A percentile compares a stretch with the other conserved stretches of the same genome.
Evolutionary conservation across 1,140 invertebrate genomes (phyloP).

Genomic region (Hypothenemus hampei): DNA sequence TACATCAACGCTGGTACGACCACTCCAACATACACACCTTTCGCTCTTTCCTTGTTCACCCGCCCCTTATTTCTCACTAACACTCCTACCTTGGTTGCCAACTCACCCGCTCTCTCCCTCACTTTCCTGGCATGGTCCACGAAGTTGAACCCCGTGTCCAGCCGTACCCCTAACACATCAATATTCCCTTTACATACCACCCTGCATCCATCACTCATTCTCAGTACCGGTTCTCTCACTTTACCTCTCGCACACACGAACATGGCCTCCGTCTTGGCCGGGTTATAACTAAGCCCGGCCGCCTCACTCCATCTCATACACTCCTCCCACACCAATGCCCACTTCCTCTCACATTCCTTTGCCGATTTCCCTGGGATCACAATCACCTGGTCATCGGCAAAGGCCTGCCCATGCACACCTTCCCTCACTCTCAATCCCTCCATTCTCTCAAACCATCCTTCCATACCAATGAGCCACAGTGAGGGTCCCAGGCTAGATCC

Average conservation of each 20-base stretch:
- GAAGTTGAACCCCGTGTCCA: background rate
- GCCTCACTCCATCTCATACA: background rate
- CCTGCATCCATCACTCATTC: constrained; percentile 4
- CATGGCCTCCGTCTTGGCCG: constrained; percentile 26
- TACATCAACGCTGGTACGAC: background rate
- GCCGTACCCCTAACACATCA: background rate
- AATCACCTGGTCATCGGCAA: constrained; percentile 25
- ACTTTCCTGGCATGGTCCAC: background rate
- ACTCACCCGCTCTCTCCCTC: background rate
- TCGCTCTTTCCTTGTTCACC: background rate
- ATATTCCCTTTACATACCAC: no score
- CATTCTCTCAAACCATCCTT: constrained; percentile 19
- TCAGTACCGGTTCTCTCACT: constrained; percentile 22
- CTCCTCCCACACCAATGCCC: constrained; percentile 4
- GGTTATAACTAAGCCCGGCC: constrained; percentile 20
- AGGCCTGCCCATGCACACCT: constrained; percentile 9
- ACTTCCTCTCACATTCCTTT: constrained; percentile 13
- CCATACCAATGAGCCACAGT: constrained; percentile 29
- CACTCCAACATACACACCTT: background rate
- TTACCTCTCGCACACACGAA: constrained; percentile 3
- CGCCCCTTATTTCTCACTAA: background rate
- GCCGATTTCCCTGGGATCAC: constrained; percentile 16
- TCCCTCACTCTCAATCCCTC: constrained; percentile 6
- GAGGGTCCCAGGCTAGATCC: constrained; percentile 29
- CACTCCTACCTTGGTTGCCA: background rate